A percentile compares a stretch with the other conserved stretches of the same genome.
phyloP scores from a whole-genome alignment of 2,113 vertebrate species.

The Neodontobutis hainanensis region DNA sequence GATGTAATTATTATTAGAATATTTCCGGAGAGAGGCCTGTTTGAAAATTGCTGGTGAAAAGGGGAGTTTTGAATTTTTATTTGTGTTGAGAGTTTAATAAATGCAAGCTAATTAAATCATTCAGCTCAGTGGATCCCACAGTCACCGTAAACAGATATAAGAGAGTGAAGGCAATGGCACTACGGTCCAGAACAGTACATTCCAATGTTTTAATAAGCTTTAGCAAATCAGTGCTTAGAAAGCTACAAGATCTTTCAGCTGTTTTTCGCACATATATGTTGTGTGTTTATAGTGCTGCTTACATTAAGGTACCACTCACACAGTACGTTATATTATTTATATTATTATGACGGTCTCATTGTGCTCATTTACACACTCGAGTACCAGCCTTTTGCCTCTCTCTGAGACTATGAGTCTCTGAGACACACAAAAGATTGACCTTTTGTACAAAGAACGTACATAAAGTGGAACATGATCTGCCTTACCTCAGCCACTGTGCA shows the following conservation, averaged over 20 bases:
- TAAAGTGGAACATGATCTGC: background rate
- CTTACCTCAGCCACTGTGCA: background rate
- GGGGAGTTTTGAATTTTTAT: slow-evolving; percentile 3
- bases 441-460: background rate
- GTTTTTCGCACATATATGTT: too few species aligned
- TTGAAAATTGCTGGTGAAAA: background rate
- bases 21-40: background rate
- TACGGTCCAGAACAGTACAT: background rate
- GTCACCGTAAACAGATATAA: background rate
- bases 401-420: background rate
- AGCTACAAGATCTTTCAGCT: background rate
- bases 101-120: slow-evolving; percentile 9
- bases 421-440: background rate
- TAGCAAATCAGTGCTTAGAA: background rate
- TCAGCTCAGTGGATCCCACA: slow-evolving; percentile 7
- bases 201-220: background rate
- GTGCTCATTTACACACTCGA: background rate
- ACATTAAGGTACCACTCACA: background rate
- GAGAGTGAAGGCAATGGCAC: background rate
- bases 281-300: background rate
- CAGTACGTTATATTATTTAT: too few species aligned
- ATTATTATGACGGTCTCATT: background rate
- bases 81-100: slow-evolving; percentile 4
- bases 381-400: background rate
- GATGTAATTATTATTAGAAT: slow-evolving; percentile 6